Conservation (phyloP, 2,797 vertebrate genomes). For the Cottoperca gobio region DNA sequence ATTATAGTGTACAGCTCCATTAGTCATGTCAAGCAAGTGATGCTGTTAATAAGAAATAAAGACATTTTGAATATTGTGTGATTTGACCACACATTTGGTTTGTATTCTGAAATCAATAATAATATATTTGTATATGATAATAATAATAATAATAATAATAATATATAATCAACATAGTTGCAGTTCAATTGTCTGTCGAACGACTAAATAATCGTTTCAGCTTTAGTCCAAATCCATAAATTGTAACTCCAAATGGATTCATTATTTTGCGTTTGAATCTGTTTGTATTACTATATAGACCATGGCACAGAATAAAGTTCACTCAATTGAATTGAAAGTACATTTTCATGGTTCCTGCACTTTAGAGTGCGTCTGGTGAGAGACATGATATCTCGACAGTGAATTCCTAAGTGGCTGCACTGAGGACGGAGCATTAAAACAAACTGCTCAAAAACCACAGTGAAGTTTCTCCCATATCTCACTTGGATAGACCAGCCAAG, state of each 20-base stretch:
- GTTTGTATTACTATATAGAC: neutral
- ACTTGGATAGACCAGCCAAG: neutral
- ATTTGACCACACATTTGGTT: neutral
- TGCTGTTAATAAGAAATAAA: neutral
- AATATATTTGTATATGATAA: too few species aligned
- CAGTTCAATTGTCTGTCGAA: neutral
- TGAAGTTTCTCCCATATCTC: conserved; percentile 2
- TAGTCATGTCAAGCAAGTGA: neutral
- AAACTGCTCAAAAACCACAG: conserved; percentile 10
- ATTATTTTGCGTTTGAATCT: neutral
- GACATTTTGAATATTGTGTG: neutral
- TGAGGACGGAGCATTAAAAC: neutral
- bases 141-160: too few species aligned
- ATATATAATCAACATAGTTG: neutral
- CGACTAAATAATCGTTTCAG: neutral
- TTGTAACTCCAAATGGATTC: neutral
- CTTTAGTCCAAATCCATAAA: neutral
- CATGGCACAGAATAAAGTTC: neutral
- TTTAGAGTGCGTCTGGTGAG: neutral
- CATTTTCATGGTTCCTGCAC: neutral
- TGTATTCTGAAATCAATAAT: neutral
- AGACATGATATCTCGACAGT: neutral
- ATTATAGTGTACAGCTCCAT: neutral
- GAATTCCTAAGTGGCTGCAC: neutral
- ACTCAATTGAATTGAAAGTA: neutral